Base-by-base conservation (phyloP, 2,888 invertebrate genomes). In the Campoletis raptor region DNA sequence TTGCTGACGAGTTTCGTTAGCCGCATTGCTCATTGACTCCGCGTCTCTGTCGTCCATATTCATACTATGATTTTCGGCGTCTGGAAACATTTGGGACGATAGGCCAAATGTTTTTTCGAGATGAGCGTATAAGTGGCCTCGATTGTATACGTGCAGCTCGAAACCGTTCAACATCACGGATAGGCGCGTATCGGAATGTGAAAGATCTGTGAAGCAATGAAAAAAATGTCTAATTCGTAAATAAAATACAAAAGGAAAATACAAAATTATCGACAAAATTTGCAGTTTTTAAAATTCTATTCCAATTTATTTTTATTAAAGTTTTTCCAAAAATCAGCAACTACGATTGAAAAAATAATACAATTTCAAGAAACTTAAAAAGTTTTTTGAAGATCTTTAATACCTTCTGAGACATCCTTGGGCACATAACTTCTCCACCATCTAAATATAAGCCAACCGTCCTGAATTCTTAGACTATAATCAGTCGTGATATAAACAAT, bases 391-490 rank as follows among this genome's bases (percentile, higher is more conserved):
- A 74, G 48, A 82, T 36, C 52, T 18, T 66, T 10, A 61, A 12
- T 94, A 98, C 98, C 98, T 96, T 99, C 99, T 78, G 98, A 98
- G 54, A 98, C 97, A 95, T 98, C 98, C 95, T 98, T 98, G 73
- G 98, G 98, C 76, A 98, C 97, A 94, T 99, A 99, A 52, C 98
- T 97, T 88, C 98, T 96, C 99, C 99, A 99, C 98, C 99, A 99
- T 74, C 99, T 96, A 95, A 99, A 99, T 95, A 99, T 98, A 88
- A 99, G 96, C 96, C 98, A 99, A 2, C 99, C 99, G 95, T 99
- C 99, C 94, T 99, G 99, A 88, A 99, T 96, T 88, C 99, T 96
- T 64, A 99, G 94, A 48, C 98, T 97, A 94, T 97, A 99, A 95
- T 99, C 99, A 93, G 98, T 97, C 88, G 98, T 98, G 86, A 99